phyloP scores from a whole-genome alignment of 2,113 vertebrate species.

The Mola mola region DNA sequence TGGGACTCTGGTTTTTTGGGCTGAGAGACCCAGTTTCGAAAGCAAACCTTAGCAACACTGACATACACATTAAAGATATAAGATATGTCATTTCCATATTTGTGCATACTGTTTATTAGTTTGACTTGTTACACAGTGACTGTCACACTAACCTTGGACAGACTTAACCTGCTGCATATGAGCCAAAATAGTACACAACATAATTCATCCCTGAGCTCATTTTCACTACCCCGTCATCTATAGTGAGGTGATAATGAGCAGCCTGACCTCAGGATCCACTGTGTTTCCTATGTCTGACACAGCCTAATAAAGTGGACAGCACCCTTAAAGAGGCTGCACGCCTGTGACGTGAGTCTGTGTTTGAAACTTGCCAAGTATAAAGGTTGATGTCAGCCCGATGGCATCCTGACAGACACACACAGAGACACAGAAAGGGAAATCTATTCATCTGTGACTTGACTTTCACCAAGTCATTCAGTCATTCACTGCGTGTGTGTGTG shows the following conservation, averaged over 20 bases:
- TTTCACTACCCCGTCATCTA: slow-evolving; percentile 64
- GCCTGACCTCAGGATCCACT: slow-evolving; percentile 52
- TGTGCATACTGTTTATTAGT: background rate
- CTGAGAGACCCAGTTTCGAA: no score
- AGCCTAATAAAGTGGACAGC: slow-evolving; percentile 43
- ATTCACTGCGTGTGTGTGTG: slow-evolving; percentile 19
- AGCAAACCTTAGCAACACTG: no score
- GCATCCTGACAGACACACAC: slow-evolving; percentile 59
- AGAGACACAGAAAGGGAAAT: slow-evolving; percentile 13
- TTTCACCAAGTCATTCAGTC: slow-evolving; percentile 33
- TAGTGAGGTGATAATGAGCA: slow-evolving; percentile 67
- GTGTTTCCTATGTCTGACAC: slow-evolving; percentile 44
- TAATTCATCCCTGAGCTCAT: slow-evolving; percentile 52
- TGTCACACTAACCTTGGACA: slow-evolving; percentile 54
- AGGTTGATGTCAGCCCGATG: slow-evolving; percentile 68
- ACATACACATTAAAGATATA: no score
- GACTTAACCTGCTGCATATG: slow-evolving; percentile 32
- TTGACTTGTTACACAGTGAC: background rate
- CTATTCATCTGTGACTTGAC: slow-evolving; percentile 36
- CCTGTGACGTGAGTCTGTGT: slow-evolving; percentile 31
- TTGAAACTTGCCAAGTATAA: slow-evolving; percentile 50
- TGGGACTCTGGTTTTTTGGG: no score
- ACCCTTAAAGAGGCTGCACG: slow-evolving; percentile 15
- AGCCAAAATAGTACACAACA: slow-evolving; percentile 60
- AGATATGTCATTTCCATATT: slow-evolving; percentile 1